Evolutionary conservation across 2,888 invertebrate species (phyloP).

Genomic region (Sminthurinus aureus): DNA sequence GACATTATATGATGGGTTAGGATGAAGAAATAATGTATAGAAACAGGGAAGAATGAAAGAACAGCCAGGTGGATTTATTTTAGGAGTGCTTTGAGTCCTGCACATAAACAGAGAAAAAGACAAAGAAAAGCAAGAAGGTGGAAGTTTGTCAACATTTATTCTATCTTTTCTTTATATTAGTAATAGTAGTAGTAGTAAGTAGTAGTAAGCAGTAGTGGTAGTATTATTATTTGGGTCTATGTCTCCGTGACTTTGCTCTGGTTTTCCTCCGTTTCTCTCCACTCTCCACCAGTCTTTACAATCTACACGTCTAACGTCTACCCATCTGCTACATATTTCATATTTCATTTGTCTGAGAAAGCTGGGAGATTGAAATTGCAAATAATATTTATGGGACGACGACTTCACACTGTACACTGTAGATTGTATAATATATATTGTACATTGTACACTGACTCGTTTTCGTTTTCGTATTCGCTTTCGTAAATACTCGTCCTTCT

Average conservation of each 20-base stretch:
- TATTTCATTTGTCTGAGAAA: neutral
- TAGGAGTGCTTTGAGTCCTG: conserved; percentile 3
- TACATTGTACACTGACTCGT: no score
- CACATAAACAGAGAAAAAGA: no score
- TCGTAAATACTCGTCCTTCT: neutral
- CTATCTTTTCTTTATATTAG: neutral
- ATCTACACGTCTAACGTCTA: neutral
- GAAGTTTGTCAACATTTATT: neutral
- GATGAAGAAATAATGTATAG: neutral
- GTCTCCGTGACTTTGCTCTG: no score
- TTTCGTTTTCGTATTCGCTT: no score
- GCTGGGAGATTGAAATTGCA: neutral
- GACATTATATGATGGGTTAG: no score
- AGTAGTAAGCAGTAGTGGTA: no score
- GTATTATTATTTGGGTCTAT: no score
- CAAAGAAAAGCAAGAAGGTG: neutral
- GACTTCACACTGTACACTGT: neutral
- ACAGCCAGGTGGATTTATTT: conserved; percentile 25
- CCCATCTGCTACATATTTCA: conserved; percentile 21
- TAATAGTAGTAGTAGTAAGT: no score
- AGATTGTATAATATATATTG: no score
- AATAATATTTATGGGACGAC: neutral
- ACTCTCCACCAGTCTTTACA: neutral
- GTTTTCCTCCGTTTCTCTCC: no score
- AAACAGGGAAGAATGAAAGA: neutral